Evolutionary conservation across 2,888 invertebrate genomes (phyloP).

Genomic region (Teleiodes luculella): DNA sequence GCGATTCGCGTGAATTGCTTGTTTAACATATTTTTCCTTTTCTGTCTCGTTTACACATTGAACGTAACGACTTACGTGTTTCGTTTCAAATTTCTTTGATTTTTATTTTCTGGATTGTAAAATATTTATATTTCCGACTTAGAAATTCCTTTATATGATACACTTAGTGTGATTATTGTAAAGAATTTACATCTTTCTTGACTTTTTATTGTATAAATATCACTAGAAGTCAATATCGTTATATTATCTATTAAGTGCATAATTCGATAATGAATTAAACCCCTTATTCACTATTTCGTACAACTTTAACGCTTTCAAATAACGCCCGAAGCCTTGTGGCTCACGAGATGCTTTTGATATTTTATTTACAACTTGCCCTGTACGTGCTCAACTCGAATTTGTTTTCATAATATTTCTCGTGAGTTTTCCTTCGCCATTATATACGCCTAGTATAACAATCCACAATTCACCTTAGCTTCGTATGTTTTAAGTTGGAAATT

Average conservation of each 20-base stretch:
- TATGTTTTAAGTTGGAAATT: conserved; percentile 38
- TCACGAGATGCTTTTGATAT: conserved; percentile 53
- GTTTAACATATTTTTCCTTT: conserved; percentile 71
- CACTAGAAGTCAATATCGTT: no score
- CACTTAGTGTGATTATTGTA: no score
- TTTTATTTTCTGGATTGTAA: conserved; percentile 11
- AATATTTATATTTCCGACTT: no score
- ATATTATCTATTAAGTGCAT: conserved; percentile 19
- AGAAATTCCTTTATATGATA: no score
- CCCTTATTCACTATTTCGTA: conserved; percentile 26
- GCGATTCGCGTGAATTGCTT: conserved; percentile 66
- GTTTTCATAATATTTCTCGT: conserved; percentile 76
- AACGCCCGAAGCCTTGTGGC: conserved; percentile 58
- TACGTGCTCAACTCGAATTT: conserved; percentile 76
- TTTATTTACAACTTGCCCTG: conserved; percentile 71
- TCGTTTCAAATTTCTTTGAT: conserved; percentile 44
- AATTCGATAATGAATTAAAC: conserved; percentile 33
- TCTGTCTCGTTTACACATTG: conserved; percentile 57
- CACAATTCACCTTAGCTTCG: conserved; percentile 37
- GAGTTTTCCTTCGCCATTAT: conserved; percentile 52
- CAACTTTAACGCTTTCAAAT: conserved; percentile 58
- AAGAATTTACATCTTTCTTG: no score
- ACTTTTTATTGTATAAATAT: no score
- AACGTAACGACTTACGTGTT: conserved; percentile 59
- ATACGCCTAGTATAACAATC: conserved; percentile 32